These are phyloP conservation scores for Crotalus adamanteus DNA, from an alignment of 2,797 vertebrate species.

Conservation along the genomic window DNA sequence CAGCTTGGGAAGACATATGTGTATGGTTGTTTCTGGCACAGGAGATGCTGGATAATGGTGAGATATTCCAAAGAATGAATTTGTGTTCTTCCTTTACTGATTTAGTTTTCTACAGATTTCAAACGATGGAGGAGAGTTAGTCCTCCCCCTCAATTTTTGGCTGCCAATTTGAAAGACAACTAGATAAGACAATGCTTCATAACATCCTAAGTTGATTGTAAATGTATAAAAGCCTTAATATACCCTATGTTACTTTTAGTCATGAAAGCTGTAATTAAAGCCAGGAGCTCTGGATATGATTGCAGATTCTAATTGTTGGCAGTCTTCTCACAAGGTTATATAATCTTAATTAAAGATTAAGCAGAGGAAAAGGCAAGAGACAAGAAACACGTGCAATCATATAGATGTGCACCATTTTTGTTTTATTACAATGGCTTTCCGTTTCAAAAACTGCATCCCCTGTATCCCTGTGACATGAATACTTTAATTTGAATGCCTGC, in stretches of 20 bases:
- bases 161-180: constrained; percentile 53
- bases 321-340: constrained; percentile 60
- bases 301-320: constrained; percentile 57
- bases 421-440: constrained; percentile 44
- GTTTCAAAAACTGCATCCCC: constrained; percentile 21
- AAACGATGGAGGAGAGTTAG: constrained; percentile 17
- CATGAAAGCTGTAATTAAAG: constrained; percentile 64
- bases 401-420: constrained; percentile 12
- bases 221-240: constrained; percentile 54
- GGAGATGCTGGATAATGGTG: neutral
- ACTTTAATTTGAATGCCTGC: constrained; percentile 32
- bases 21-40: neutral
- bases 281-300: constrained; percentile 37
- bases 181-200: constrained; percentile 16
- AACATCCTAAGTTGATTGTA: constrained; percentile 50
- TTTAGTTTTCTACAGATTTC: constrained; percentile 13
- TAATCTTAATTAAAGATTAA: constrained; percentile 63
- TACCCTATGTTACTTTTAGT: constrained; percentile 54
- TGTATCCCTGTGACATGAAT: constrained; percentile 21
- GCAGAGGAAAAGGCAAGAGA: constrained; percentile 35
- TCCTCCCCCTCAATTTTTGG: constrained; percentile 20
- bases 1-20: constrained; percentile 10
- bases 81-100: neutral
- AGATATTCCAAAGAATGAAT: neutral
- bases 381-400: constrained; percentile 45